A percentile compares a stretch with the other conserved stretches of the same genome.
Conservation (phyloP, 64 coral and sea anemone genomes). For the Montipora cactus region DNA sequence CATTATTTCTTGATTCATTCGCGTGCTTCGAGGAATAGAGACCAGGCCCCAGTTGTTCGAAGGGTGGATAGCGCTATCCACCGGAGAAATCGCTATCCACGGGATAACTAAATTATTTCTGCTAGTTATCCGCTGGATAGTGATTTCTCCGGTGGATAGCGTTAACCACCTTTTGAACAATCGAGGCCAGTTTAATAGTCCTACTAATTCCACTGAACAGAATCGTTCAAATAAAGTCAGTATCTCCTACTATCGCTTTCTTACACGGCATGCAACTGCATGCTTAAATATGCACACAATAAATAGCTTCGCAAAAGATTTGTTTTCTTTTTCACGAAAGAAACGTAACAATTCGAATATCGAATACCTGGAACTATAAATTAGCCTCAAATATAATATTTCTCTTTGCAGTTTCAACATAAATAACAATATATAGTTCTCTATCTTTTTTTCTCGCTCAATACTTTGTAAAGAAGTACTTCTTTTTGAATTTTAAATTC, state of each 20-base stretch:
- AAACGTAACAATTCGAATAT: conserved; percentile 33
- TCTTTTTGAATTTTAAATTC: not conserved
- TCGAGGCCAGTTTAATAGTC: no score
- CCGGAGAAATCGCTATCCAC: no score
- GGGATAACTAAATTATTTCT: no score
- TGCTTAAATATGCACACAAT: not conserved
- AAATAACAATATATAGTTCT: not conserved
- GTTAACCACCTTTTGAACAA: no score
- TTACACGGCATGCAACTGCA: not conserved
- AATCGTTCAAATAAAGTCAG: not conserved
- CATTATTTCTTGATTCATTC: no score
- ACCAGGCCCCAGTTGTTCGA: no score
- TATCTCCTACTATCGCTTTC: not conserved
- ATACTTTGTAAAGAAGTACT: not conserved
- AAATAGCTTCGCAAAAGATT: not conserved
- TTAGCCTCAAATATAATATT: not conserved
- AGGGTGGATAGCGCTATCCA: no score
- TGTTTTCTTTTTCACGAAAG: not conserved
- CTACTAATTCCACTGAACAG: not conserved
- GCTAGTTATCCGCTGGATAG: no score
- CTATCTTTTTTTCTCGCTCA: not conserved
- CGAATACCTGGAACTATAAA: conserved; percentile 1
- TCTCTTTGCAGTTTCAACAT: not conserved
- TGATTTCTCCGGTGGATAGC: no score
- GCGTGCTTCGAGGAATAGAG: no score